Base-by-base conservation (phyloP, 2,113 vertebrate genomes). In the Chaenogobius annularis region DNA sequence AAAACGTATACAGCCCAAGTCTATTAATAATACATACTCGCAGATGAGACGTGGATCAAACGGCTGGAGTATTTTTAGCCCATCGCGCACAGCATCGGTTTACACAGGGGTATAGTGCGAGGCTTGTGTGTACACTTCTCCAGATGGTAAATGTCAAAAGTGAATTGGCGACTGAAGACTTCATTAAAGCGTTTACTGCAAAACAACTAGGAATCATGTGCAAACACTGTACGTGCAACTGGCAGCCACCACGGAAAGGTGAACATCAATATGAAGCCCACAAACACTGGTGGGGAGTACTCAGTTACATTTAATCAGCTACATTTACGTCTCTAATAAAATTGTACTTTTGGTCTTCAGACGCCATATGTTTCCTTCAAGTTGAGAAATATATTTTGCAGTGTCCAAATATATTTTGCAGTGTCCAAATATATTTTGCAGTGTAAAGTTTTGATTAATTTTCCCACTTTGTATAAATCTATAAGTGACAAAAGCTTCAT, bases 21-120 rank as follows among this genome's bases (percentile, higher is more conserved):
- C 69, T 43, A 82, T 88, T 69, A 82, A 85, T 87, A 75, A 88
- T 83, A 59, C 17, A 81, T 74, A 62, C 19, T 15, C 7, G 0
- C 63, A 77, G 50, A 79, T 61, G 1, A 23, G 40, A 56, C 17
- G 44, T 0, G 43, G 64, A 79, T 74, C 46, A 70, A 69, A 66
- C 75, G 67, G 35, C 13, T 4, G 2, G 22, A 15, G 2, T 76
- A 35, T 68, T 69, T 56, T 58, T 23, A 70, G 68, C 40, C 31
- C 31, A 31, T 23, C 19, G 58, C 1, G 43, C 43, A 15, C 8
- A 3, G 48, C 67, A 19, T 68, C 31, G 3, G 2, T 68, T 50
- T 46, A 55, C 59, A 20, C 44, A 50, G 43, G 10, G 61, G n/a
- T 46, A 22, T 19, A 35, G 61, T 63, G n/a, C 35, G 8, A 19